Evolutionary conservation across 2,797 vertebrate genomes (phyloP).

Genomic region (Ambastaia sidthimunki): DNA sequence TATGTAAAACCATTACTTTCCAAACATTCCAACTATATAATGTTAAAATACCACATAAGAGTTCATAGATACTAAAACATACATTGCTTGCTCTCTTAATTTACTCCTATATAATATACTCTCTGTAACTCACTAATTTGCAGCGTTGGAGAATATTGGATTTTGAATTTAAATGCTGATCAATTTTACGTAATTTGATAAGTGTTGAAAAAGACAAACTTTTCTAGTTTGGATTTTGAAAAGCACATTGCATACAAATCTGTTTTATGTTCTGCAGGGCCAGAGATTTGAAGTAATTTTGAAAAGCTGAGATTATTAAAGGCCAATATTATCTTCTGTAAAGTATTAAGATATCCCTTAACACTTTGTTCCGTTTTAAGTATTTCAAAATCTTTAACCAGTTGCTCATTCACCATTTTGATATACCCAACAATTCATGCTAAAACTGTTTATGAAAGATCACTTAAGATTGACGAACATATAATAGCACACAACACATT

Average conservation of each 20-base stretch:
- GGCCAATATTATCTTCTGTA: not conserved
- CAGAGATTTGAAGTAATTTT: not conserved
- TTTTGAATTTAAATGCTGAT: not conserved
- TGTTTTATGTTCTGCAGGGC: not conserved
- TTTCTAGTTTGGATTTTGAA: constrained; percentile 8
- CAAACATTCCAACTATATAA: constrained; percentile 25
- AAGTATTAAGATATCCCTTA: not conserved
- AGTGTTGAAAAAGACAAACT: not conserved
- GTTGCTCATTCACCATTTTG: not conserved
- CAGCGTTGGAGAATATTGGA: not conserved
- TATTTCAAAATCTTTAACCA: not conserved
- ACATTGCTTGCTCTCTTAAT: not conserved
- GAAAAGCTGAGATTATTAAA: not conserved
- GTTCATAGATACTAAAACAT: not conserved
- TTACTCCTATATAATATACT: not conserved
- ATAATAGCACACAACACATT: constrained; percentile 8
- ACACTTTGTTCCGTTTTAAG: not conserved
- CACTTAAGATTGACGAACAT: not conserved
- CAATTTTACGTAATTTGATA: not conserved
- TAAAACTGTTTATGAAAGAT: not conserved
- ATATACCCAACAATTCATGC: not conserved
- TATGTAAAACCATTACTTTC: constrained; percentile 32
- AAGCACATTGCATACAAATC: constrained; percentile 13
- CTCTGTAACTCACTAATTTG: not conserved
- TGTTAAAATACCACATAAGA: not conserved